phyloP scores from a whole-genome alignment of 2,797 vertebrate genomes.

The Trachurus trachurus region DNA sequence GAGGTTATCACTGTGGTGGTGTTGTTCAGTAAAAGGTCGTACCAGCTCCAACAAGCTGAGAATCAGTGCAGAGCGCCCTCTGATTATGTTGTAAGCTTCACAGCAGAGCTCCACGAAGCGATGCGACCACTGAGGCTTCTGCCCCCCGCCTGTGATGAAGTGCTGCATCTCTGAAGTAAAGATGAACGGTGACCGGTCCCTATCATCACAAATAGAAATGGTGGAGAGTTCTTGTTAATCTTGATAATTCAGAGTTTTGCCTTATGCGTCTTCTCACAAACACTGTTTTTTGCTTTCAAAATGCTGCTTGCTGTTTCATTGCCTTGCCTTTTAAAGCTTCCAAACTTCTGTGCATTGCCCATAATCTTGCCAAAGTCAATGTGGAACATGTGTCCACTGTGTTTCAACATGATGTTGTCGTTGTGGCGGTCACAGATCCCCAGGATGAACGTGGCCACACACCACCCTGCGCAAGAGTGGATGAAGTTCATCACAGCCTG shows the following conservation, averaged over 20 bases:
- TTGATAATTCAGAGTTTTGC: neutral
- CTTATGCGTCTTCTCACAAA: neutral
- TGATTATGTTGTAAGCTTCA: conserved; percentile 90
- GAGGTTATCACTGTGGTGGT: neutral
- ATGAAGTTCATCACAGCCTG: conserved; percentile 97
- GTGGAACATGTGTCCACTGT: conserved; percentile 97
- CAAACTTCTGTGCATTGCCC: conserved; percentile 96
- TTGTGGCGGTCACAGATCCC: conserved; percentile 98
- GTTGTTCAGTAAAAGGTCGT: conserved; percentile 55
- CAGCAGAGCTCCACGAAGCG: conserved; percentile 95
- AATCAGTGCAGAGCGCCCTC: conserved; percentile 87
- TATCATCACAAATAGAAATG: conserved; percentile 64
- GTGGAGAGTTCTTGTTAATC: neutral
- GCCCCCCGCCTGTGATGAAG: conserved; percentile 92
- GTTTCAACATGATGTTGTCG: conserved; percentile 98
- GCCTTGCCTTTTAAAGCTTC: conserved; percentile 89
- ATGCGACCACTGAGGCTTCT: conserved; percentile 88
- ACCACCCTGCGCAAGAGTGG: conserved; percentile 96
- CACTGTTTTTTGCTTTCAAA: neutral
- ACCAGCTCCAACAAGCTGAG: conserved; percentile 92
- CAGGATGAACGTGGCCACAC: conserved; percentile 95
- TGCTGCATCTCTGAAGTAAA: conserved; percentile 95
- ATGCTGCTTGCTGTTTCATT: neutral
- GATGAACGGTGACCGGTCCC: conserved; percentile 92
- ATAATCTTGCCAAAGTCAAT: conserved; percentile 96